phyloP scores from a whole-genome alignment of 2,888 invertebrate species.

The Drosophila limbata region DNA sequence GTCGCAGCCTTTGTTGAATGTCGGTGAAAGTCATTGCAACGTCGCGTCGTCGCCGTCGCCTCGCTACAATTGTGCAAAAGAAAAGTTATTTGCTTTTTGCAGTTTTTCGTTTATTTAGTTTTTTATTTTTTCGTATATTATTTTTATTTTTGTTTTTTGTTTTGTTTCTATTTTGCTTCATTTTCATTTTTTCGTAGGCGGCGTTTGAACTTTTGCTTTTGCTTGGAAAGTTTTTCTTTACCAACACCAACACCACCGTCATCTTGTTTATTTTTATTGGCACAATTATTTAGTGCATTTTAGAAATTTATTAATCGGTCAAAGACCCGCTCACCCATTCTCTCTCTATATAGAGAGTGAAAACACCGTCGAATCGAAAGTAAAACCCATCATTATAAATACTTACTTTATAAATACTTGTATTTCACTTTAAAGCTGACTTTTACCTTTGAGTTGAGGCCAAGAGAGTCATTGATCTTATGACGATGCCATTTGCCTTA shows the following conservation, averaged over 20 bases:
- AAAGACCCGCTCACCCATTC: slow-evolving; percentile 48
- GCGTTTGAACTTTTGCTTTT: slow-evolving; percentile 77
- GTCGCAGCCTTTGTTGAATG: slow-evolving; percentile 59
- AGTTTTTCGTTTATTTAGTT: slow-evolving; percentile 50
- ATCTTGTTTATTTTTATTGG: slow-evolving; percentile 78
- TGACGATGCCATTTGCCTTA: neutral
- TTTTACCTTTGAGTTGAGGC: neutral
- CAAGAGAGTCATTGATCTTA: neutral
- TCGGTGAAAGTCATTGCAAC: slow-evolving; percentile 75
- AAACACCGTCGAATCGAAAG: slow-evolving; percentile 53
- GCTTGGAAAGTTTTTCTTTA: slow-evolving; percentile 69
- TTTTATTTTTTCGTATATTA: neutral
- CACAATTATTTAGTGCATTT: slow-evolving; percentile 81
- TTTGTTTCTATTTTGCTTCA: slow-evolving; percentile 24
- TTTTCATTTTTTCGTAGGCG: slow-evolving; percentile 69
- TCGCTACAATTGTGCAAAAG: slow-evolving; percentile 80
- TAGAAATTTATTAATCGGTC: slow-evolving; percentile 77
- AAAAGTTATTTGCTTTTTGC: slow-evolving; percentile 74
- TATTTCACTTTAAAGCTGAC: neutral
- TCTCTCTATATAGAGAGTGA: slow-evolving; percentile 36
- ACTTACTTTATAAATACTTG: neutral
- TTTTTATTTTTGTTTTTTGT: slow-evolving; percentile 19
- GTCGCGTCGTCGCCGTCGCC: slow-evolving; percentile 33
- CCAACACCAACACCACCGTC: slow-evolving; percentile 12
- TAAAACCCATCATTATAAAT: slow-evolving; percentile 33